Conservation (phyloP, 2,113 vertebrate species). For the Cavia porcellus region DNA sequence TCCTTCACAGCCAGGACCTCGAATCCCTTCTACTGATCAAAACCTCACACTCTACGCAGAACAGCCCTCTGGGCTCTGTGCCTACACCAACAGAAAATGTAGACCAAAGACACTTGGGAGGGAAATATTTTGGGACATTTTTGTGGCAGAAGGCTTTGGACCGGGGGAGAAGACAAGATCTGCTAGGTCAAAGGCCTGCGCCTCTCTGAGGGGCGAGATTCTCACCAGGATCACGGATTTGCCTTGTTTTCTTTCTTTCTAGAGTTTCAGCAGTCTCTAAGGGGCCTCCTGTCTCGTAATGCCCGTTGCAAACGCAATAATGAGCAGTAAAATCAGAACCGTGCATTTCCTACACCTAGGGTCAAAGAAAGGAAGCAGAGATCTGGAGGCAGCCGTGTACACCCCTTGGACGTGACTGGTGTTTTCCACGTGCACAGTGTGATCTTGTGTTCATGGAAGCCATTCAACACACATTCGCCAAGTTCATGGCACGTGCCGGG, state of each 20-base stretch:
- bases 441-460: not conserved
- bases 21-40: not conserved
- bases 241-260: not conserved
- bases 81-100: constrained; percentile 62
- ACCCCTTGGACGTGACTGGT: not conserved
- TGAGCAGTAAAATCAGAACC: not conserved
- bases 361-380: not conserved
- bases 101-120: constrained; percentile 57
- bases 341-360: not conserved
- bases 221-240: not conserved
- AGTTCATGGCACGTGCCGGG: not conserved
- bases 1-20: not conserved
- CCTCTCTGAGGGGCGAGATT: not conserved
- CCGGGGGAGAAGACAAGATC: constrained; percentile 4
- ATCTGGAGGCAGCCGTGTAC: not conserved
- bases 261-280: not conserved
- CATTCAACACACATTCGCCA: not conserved
- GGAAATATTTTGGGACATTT: constrained; percentile 59
- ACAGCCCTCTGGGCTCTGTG: constrained; percentile 67
- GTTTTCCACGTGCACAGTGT: not conserved
- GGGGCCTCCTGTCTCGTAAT: not conserved
- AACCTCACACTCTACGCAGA: constrained; percentile 13
- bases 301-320: not conserved
- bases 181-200: not conserved
- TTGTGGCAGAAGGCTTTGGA: constrained; percentile 28